phyloP scores from a whole-genome alignment of 2,888 invertebrate species.

The Toxonevra muliebris region DNA sequence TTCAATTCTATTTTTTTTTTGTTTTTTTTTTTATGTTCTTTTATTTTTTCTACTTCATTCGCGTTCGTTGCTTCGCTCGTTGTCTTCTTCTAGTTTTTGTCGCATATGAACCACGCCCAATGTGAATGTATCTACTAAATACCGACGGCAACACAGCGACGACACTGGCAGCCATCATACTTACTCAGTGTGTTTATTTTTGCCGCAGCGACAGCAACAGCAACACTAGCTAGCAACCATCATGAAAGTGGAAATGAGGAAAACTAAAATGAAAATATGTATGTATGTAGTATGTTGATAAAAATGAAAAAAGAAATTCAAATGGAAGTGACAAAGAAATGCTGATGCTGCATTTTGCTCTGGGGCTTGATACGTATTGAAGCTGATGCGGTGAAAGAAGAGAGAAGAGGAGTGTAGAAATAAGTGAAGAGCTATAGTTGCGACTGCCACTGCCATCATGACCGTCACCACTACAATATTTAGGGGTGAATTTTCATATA shows the following conservation, averaged over 20 bases:
- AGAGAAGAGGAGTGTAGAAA: too few species aligned
- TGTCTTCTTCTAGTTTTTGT: conserved; percentile 3
- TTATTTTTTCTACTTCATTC: too few species aligned
- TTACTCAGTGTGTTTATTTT: conserved; percentile 15
- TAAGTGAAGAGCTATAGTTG: too few species aligned
- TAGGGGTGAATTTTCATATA: too few species aligned
- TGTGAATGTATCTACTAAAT: conserved; percentile 33
- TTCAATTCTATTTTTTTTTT: background rate
- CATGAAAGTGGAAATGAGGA: background rate
- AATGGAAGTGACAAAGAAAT: conserved; percentile 2
- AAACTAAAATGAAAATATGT: conserved; percentile 5
- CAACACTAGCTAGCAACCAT: background rate
- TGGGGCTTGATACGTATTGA: background rate
- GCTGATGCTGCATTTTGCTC: conserved; percentile 13
- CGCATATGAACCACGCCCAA: conserved; percentile 38
- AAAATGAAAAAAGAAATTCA: background rate
- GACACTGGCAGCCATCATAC: conserved; percentile 17
- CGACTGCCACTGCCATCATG: background rate
- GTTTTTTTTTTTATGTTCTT: background rate
- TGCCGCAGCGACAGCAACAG: conserved; percentile 35
- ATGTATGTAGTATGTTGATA: background rate
- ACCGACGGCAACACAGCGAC: conserved; percentile 48
- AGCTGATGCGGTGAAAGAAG: background rate
- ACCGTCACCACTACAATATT: conserved; percentile 13
- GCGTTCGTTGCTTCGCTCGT: background rate